A percentile compares a stretch with the other conserved stretches of the same genome.
Evolutionary conservation across 2,888 invertebrate species (phyloP).

Genomic region (Alloscopus bannaensis): DNA sequence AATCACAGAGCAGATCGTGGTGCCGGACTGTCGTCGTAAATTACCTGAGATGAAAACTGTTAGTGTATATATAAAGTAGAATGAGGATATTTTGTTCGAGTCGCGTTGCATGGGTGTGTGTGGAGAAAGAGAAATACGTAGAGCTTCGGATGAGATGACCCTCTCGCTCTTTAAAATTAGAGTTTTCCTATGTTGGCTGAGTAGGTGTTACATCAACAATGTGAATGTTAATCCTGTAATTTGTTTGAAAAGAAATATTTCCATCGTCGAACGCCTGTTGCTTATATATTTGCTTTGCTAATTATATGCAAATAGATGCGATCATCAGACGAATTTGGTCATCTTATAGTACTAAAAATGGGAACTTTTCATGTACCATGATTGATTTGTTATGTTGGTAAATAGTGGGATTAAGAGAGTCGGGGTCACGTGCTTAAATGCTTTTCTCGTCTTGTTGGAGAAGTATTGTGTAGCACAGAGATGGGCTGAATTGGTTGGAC

Average conservation of each 20-base stretch:
- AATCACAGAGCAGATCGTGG: neutral
- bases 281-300: conserved; percentile 61
- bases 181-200: too few species aligned
- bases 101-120: neutral
- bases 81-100: neutral
- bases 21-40: neutral
- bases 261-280: conserved; percentile 16
- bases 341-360: conserved; percentile 36
- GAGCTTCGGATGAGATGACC: neutral
- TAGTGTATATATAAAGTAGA: too few species aligned
- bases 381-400: conserved; percentile 46
- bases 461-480: too few species aligned
- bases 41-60: too few species aligned
- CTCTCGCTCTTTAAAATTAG: too few species aligned
- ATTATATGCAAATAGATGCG: conserved; percentile 58
- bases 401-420: neutral
- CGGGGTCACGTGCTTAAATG: neutral
- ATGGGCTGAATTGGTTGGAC: neutral
- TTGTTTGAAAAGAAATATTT: conserved; percentile 33
- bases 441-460: neutral
- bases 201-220: conserved; percentile 33
- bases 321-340: conserved; percentile 43
- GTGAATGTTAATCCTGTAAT: conserved; percentile 36
- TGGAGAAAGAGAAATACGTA: neutral
- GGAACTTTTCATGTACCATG: conserved; percentile 33